Percentiles rank a stretch among this genome's conserved stretches.
These are phyloP conservation scores for Temnothorax ravouxi DNA, from an alignment of 2,888 invertebrate genomes.

Conservation along the genomic window DNA sequence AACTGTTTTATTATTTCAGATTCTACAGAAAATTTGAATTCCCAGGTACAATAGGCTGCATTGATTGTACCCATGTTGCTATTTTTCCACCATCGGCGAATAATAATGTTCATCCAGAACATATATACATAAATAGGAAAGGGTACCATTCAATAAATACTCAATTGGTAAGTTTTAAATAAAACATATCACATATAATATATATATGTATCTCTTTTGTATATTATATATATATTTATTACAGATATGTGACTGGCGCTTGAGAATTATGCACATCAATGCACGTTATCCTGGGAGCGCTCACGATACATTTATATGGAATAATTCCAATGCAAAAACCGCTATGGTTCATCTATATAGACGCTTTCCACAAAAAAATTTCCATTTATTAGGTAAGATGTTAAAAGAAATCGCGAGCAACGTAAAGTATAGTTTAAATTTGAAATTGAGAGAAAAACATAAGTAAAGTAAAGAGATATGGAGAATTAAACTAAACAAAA, in stretches of 20 bases:
- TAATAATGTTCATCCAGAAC: not conserved
- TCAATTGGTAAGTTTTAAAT: not conserved
- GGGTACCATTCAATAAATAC: conserved; percentile 6
- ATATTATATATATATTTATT: not conserved
- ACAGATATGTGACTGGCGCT: not conserved
- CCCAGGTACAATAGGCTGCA: not conserved
- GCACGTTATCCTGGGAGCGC: not conserved
- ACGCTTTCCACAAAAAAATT: not conserved
- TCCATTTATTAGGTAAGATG: not conserved
- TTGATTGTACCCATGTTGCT: conserved; percentile 4
- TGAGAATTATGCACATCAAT: not conserved
- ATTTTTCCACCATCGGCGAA: not conserved
- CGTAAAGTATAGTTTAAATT: too few species aligned
- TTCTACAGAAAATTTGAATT: not conserved
- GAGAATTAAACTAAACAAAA: too few species aligned
- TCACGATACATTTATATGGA: not conserved
- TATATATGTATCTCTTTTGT: not conserved
- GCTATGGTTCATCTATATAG: not conserved
- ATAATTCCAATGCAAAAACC: not conserved
- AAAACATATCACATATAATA: not conserved
- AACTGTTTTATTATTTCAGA: not conserved
- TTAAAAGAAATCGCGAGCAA: not conserved
- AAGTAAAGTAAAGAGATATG: too few species aligned
- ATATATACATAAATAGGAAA: not conserved
- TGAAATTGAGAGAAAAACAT: too few species aligned